Evolutionary conservation across 2,113 vertebrate genomes (phyloP).

Genomic region (Rhineura floridana): DNA sequence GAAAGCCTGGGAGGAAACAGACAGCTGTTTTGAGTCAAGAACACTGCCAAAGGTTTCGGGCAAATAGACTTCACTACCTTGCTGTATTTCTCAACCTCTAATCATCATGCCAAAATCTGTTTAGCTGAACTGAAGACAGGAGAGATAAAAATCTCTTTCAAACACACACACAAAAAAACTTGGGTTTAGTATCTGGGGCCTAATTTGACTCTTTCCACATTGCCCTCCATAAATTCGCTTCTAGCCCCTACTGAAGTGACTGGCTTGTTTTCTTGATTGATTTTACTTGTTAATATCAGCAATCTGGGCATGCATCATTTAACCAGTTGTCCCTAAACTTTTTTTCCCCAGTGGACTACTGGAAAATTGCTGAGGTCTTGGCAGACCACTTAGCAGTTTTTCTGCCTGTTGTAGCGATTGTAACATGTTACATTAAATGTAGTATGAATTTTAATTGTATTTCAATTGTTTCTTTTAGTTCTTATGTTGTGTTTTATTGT

Average conservation of each 20-base stretch:
- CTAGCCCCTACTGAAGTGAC: neutral
- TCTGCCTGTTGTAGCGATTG: too few species aligned
- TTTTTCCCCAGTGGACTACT: too few species aligned
- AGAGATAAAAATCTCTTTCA: neutral
- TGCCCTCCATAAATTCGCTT: neutral
- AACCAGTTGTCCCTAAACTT: too few species aligned
- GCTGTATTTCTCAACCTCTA: neutral
- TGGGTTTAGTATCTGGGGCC: neutral
- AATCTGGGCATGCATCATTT: neutral
- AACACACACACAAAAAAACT: neutral
- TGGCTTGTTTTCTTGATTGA: neutral
- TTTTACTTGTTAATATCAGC: neutral
- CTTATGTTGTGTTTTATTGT: neutral
- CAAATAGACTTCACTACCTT: neutral
- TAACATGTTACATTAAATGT: too few species aligned
- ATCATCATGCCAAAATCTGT: neutral
- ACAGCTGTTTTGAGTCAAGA: conserved; percentile 1
- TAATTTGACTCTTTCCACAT: neutral
- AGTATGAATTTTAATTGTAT: too few species aligned
- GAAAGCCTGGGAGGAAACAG: neutral
- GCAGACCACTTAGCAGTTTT: too few species aligned
- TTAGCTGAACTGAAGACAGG: neutral
- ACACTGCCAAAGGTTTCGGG: neutral
- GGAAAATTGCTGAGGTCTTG: too few species aligned
- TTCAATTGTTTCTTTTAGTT: neutral